Percentiles rank a stretch among this genome's conserved stretches.
Evolutionary conservation across 2,888 invertebrate species (phyloP).

Genomic region (Opisthograptis luteolata): DNA sequence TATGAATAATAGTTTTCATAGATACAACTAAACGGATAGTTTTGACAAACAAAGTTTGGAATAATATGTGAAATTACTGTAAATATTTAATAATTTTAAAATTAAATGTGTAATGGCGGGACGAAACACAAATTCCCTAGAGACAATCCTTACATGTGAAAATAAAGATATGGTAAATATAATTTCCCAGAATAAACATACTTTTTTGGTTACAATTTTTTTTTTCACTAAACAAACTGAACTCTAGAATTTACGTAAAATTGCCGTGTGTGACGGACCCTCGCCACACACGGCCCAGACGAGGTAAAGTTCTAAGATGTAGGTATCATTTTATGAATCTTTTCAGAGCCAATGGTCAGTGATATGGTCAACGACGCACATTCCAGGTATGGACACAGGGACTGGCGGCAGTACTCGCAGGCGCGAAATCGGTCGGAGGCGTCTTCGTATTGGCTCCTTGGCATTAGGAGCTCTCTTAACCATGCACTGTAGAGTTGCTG

Average conservation of each 20-base stretch:
- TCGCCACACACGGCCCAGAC: no score
- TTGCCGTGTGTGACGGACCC: no score
- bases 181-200: neutral
- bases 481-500: conserved; percentile 68
- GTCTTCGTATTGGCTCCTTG: conserved; percentile 61
- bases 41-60: no score
- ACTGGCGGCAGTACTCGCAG: conserved; percentile 41
- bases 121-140: conserved; percentile 49
- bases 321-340: no score
- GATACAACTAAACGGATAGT: no score
- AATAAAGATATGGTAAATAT: conserved; percentile 59
- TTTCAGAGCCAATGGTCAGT: conserved; percentile 65
- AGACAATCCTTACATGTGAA: conserved; percentile 68
- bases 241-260: no score
- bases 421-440: conserved; percentile 54
- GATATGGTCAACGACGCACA: conserved; percentile 68
- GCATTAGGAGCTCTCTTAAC: conserved; percentile 61
- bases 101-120: conserved; percentile 36
- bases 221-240: no score
- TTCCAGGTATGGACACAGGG: conserved; percentile 66
- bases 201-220: no score
- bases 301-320: no score
- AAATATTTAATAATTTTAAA: conserved; percentile 15
- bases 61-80: no score
- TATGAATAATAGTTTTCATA: no score